Evolutionary conservation across 2,113 vertebrate genomes (phyloP).

Genomic region (Piaya cayana): DNA sequence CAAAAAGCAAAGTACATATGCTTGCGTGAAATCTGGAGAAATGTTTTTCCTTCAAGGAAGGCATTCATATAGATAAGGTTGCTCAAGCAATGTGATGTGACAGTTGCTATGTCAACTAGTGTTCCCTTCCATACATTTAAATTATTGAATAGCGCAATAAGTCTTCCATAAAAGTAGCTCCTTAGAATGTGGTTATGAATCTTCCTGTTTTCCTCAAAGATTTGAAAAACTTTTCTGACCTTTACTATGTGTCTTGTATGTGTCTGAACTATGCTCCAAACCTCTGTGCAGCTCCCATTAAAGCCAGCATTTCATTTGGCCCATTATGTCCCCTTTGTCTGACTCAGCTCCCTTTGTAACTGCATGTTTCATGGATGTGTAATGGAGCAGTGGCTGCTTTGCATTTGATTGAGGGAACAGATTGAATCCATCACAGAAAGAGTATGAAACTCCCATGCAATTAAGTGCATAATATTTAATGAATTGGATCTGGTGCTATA

Average conservation of each 20-base stretch:
- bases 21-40: slow-evolving; percentile 54
- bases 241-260: slow-evolving; percentile 16
- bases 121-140: slow-evolving; percentile 60
- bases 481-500: slow-evolving; percentile 34
- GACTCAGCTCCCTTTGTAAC: slow-evolving; percentile 25
- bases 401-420: slow-evolving; percentile 39
- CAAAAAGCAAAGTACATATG: slow-evolving; percentile 51
- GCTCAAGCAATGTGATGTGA: slow-evolving; percentile 69
- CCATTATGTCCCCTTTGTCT: neutral
- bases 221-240: slow-evolving; percentile 45
- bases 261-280: slow-evolving; percentile 12
- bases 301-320: neutral
- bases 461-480: slow-evolving; percentile 31
- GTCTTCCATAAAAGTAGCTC: slow-evolving; percentile 59
- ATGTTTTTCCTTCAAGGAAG: slow-evolving; percentile 65
- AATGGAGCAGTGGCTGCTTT: slow-evolving; percentile 27
- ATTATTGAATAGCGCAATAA: slow-evolving; percentile 65
- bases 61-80: slow-evolving; percentile 66
- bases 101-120: slow-evolving; percentile 73
- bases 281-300: neutral
- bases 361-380: slow-evolving; percentile 60
- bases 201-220: slow-evolving; percentile 39
- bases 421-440: slow-evolving; percentile 43
- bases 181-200: slow-evolving; percentile 40
- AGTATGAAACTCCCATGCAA: slow-evolving; percentile 43